Percentiles rank a stretch among this genome's conserved stretches.
Conservation (phyloP, 30 jellyfish, hydroid and myxozoan genomes). For the Clytia hemisphaerica region DNA sequence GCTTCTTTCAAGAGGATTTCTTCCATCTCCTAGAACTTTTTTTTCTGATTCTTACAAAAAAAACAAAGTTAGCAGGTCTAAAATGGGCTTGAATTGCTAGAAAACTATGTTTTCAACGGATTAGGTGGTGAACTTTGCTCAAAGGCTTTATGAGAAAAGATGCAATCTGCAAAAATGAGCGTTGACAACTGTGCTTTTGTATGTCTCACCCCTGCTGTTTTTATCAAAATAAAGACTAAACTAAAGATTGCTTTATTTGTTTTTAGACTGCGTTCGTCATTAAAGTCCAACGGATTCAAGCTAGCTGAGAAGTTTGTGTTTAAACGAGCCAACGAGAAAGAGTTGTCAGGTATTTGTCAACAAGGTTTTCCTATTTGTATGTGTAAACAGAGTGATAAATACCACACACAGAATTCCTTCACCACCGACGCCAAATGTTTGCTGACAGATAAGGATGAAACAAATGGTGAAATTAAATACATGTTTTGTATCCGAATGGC, state of each 20-base stretch:
- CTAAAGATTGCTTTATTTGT: too few species aligned
- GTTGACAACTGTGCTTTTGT: too few species aligned
- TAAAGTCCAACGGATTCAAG: background rate
- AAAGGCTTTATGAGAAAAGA: too few species aligned
- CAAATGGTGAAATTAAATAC: background rate
- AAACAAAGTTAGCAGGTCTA: too few species aligned
- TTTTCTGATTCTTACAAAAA: background rate
- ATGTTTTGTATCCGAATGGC: conserved; percentile 19
- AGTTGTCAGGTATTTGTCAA: conserved; percentile 19
- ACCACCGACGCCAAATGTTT: conserved; percentile 5
- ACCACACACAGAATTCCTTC: conserved; percentile 5
- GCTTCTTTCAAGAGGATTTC: background rate
- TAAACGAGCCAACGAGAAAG: background rate
- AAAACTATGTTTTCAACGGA: too few species aligned
- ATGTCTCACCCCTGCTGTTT: too few species aligned
- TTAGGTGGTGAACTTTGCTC: too few species aligned
- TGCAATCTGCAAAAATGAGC: too few species aligned
- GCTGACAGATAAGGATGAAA: background rate
- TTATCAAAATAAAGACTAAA: too few species aligned
- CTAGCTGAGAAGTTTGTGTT: conserved; percentile 19
- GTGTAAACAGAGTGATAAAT: background rate
- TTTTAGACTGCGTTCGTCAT: conserved; percentile 6
- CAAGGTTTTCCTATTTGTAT: conserved; percentile 27
- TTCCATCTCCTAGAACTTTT: background rate
- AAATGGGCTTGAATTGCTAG: too few species aligned